A percentile compares a stretch with the other conserved stretches of the same genome.
These are phyloP conservation scores for Sycophaga agraensis DNA, from an alignment of 1,140 invertebrate species.

Conservation along the genomic window DNA sequence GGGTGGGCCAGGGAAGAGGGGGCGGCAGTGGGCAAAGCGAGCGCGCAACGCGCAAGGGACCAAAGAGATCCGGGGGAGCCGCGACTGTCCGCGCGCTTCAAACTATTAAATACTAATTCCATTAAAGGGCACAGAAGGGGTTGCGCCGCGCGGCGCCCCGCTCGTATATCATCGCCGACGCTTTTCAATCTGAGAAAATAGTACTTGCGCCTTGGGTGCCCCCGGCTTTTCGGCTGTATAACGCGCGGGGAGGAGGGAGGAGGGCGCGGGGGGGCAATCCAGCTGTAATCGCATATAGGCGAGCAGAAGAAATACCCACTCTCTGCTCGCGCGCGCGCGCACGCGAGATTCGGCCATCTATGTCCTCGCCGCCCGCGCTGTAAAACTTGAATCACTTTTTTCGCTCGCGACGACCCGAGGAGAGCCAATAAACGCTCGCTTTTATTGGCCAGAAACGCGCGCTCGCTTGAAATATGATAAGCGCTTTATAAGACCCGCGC, in stretches of 20 bases:
- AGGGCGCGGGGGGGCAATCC: background rate
- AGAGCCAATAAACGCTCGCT: constrained; percentile 21
- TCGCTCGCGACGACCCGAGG: background rate
- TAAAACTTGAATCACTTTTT: constrained; percentile 30
- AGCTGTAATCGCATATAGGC: background rate
- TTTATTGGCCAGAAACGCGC: constrained; percentile 22
- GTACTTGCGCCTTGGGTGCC: constrained; percentile 32
- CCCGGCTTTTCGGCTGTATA: background rate
- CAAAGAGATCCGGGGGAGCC: background rate
- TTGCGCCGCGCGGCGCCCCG: constrained; percentile 37
- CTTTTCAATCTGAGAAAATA: constrained; percentile 60
- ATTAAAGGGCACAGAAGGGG: constrained; percentile 56
- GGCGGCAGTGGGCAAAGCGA: background rate
- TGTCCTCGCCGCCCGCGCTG: constrained; percentile 9
- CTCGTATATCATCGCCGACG: constrained; percentile 56
- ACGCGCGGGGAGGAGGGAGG: background rate
- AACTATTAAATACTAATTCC: constrained; percentile 59
- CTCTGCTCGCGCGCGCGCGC: background rate
- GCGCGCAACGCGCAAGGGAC: background rate
- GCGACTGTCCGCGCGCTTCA: constrained; percentile 17
- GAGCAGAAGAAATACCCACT: constrained; percentile 21
- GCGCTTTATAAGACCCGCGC: constrained; percentile 14
- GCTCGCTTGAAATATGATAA: constrained; percentile 28
- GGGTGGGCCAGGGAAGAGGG: no score
- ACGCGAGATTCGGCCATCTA: constrained; percentile 7